Evolutionary conservation across 2,113 vertebrate species (phyloP).

Genomic region (Pterocles orientalis): DNA sequence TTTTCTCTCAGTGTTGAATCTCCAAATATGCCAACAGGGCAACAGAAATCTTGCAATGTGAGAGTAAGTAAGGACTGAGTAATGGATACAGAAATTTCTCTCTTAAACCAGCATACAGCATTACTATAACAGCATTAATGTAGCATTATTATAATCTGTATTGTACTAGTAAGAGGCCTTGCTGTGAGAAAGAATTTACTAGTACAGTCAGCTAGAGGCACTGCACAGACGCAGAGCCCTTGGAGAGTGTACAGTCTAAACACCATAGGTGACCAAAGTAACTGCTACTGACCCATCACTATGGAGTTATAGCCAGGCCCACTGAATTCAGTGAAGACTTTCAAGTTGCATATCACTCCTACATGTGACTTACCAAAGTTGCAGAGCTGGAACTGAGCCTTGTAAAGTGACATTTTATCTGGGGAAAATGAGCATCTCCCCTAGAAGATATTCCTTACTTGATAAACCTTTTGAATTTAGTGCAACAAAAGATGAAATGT

Average conservation of each 20-base stretch:
- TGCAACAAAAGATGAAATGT: neutral
- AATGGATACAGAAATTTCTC: neutral
- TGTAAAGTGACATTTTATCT: neutral
- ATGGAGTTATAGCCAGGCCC: neutral
- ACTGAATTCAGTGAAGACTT: neutral
- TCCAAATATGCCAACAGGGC: neutral
- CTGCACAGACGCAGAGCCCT: neutral
- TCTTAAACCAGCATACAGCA: neutral
- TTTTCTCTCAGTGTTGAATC: neutral
- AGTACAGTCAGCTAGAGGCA: neutral
- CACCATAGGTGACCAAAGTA: neutral
- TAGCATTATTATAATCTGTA: neutral
- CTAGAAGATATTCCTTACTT: neutral
- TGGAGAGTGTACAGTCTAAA: neutral
- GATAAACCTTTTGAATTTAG: neutral
- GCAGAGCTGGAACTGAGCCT: neutral
- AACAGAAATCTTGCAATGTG: neutral
- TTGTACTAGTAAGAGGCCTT: neutral
- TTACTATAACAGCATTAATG: neutral
- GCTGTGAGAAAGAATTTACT: neutral
- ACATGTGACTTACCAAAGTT: neutral
- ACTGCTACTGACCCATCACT: neutral
- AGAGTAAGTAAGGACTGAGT: neutral
- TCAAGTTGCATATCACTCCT: neutral
- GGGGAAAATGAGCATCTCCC: neutral